Percentiles rank a stretch among this genome's conserved stretches.
phyloP scores from a whole-genome alignment of 2,888 invertebrate genomes.

The Amphipyra tragopoginis region DNA sequence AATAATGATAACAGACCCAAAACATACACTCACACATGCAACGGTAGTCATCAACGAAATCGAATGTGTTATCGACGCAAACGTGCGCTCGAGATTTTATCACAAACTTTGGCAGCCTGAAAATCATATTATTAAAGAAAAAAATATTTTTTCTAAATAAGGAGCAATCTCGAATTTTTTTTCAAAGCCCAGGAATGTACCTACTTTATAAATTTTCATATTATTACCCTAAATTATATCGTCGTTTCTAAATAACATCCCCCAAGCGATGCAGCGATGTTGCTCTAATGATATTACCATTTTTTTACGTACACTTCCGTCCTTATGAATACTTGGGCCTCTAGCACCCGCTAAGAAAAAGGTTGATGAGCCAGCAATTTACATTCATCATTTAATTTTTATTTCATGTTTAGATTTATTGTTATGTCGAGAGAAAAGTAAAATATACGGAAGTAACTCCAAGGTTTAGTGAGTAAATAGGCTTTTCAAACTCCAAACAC shows the following conservation, averaged over 20 bases:
- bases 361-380: constrained; percentile 77
- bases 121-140: neutral
- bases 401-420: constrained; percentile 28
- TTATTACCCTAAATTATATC: constrained; percentile 50
- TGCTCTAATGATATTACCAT: constrained; percentile 79
- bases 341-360: constrained; percentile 71
- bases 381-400: constrained; percentile 71
- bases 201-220: constrained; percentile 30
- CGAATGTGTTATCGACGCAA: constrained; percentile 31
- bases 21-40: constrained; percentile 3
- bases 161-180: constrained; percentile 11
- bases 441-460: constrained; percentile 14
- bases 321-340: constrained; percentile 81
- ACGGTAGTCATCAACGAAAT: constrained; percentile 20
- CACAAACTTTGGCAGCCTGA: constrained; percentile 7
- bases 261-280: constrained; percentile 60
- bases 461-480: constrained; percentile 13
- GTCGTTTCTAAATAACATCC: constrained; percentile 60
- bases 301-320: constrained; percentile 72
- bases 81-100: constrained; percentile 27
- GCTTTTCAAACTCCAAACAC: constrained; percentile 9
- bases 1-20: constrained; percentile 30
- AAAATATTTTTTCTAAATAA: neutral
- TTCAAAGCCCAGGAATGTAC: constrained; percentile 24
- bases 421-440: constrained; percentile 4